Evolutionary conservation across 1,140 invertebrate species (phyloP), one percentile per base, ranked within the genome.

Genomic region (Bombus pascuorum): DNA sequence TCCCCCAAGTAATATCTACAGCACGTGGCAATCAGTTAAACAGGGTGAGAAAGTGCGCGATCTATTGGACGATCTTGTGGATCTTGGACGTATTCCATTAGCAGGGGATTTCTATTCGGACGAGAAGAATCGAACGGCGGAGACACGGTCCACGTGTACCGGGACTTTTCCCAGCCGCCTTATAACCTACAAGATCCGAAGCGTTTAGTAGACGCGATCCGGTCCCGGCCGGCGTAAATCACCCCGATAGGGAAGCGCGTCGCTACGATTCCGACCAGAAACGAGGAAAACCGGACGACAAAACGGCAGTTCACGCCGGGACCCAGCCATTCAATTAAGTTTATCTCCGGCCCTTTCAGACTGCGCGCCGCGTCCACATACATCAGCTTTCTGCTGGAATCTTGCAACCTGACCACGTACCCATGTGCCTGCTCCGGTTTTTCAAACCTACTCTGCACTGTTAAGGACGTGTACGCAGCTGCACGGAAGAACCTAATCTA

Each of bases 311-410:
- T 89, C 85, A 75, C 62, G 87, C 82, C 74, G 81, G 66, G 72
- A 71, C 59, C 86, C 75, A 79, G 85, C 89, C 76, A 89, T 90
- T 91, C 87, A 89, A 90, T 91, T 91, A 89, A 90, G 81, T 91
- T 90, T 90, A 91, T 90, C 89, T 90, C 65, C 32, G 59, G 44
- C 59, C 68, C 79, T 83, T 66, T 81, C 68, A 44, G 53, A 71
- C 76, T 70, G 47, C 80, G 25, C 70, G 75, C 75, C 83, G 76
- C 68, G n/a, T 73, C n/a, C 83, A 70, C 85, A 78, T 85, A 85
- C 72, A 85, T 85, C 83, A 80, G 76, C 18, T 65, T 53, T 77
- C 37, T 42, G 44, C 28, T 22, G 13, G 77, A 39, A 85, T 85
- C 83, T 53, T 73, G 83, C 76, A 85, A 85, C 83, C 83, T 65